Base-by-base conservation (phyloP, 2,797 vertebrate genomes). In the Ctenopoma multispine region DNA sequence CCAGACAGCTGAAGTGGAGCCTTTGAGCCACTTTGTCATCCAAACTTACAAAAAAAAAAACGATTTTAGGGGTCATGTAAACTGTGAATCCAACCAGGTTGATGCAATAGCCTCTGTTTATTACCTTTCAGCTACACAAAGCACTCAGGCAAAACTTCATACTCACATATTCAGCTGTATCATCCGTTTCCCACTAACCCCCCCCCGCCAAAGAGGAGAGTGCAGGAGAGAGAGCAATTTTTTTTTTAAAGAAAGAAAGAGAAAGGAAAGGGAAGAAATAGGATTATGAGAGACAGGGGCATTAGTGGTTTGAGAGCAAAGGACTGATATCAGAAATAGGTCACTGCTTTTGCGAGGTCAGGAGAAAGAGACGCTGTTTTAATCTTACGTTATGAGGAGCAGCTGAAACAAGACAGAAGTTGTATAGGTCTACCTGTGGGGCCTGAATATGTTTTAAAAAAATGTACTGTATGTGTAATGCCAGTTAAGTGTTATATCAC, bases 111-210 rank as follows among this genome's bases (percentile, higher is more conserved):
- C 90, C 84, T 72, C 84, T 81, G 86, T 85, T 76, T 63, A 71
- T 56, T 68, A 46, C 69, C 69, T 60, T 66, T 77, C 69, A 78
- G 76, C 80, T 69, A 90, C 72, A 87, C 69, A 89, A 77, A 88
- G 86, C 91, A 93, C 84, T 89, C 89, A 77, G 82, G 85, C 66
- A 57, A 90, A 84, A 83, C 82, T 72, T 85, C 59, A 27, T 96
- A 99, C 98, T 99, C 91, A 99, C 98, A 60, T 99, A 99, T 96
- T 99, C 97, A 60, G 97, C 97, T 36, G 96, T 98, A 93, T 98
- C 96, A 92, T 99, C 98, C 89, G 90, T 97, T 96, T 98, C 97
- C 98, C 97, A 99, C 98, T 99, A 93, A 90, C 87, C 87, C 90
- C 88, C 87, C 85, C 90, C 82, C 90, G 75, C 85, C 91, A 93